Base-by-base conservation (phyloP, 2,888 invertebrate genomes). In the Euzophera pinguis region DNA sequence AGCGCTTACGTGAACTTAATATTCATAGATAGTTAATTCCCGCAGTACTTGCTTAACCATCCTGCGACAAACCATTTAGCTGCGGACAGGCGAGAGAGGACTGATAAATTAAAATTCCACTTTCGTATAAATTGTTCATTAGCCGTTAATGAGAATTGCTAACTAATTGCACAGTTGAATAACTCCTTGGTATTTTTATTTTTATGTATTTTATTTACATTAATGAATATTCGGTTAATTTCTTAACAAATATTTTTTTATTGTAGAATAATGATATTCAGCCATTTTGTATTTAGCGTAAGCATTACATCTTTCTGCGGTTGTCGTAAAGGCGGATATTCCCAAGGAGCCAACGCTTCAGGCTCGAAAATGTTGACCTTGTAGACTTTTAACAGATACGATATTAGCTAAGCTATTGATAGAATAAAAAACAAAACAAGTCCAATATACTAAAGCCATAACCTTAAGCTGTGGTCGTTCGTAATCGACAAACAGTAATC, bases 101-200 rank as follows among this genome's bases (percentile, higher is more conserved):
- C 17, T 13, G 5, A 0, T 16, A 7, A 16, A 39, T 39, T 39
- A 16, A 16, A 16, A 16, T 39, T 38, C 38, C 3, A 38, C 38
- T n/a, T 38, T 38, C 38, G 12, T 13, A 6, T 1, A 38, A 38
- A 38, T 38, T 37, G 12, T 12, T 37, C 4, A 12, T 37, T 37
- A 37, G 10, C 35, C 10, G n/a, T 37, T 38, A 38, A 38, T 38
- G 13, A 12, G 10, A 3, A 32, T 38, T 8, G 38, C 12, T 38
- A 38, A 38, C 13, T 13, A 38, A 38, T 38, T 38, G 38, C 38
- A 38, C 14, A 3, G 38, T 13, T 13, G 12, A 38, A 6, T 38
- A 62, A 64, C 60, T 22, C 22, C 2, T 22, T 22, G 22, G n/a
- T n/a, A n/a, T n/a, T n/a, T n/a, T n/a, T 22, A 22, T 22, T 22